phyloP scores from a whole-genome alignment of 2,113 vertebrate species.

The Climacteris rufus region DNA sequence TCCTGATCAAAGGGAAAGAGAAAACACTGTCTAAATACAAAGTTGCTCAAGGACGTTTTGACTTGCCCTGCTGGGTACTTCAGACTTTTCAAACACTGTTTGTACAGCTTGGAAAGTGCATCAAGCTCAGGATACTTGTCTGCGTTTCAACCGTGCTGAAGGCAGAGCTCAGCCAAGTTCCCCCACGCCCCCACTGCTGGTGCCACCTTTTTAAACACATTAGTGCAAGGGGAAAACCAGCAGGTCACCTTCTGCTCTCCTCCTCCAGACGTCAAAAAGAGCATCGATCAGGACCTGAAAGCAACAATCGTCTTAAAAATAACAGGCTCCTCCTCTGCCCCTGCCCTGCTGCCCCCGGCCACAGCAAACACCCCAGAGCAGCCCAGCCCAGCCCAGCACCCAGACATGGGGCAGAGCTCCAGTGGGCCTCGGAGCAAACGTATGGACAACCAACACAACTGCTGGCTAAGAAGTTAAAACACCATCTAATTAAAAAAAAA shows the following conservation, averaged over 20 bases:
- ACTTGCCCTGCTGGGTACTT: slow-evolving; percentile 42
- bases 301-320: background rate
- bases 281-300: background rate
- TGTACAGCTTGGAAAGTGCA: slow-evolving; percentile 30
- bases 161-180: background rate
- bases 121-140: background rate
- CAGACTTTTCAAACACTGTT: slow-evolving; percentile 6
- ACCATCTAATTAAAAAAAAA: background rate
- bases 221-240: slow-evolving; percentile 6
- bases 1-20: slow-evolving; percentile 2
- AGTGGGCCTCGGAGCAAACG: fast-evolving
- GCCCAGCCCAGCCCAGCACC: fast-evolving
- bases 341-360: background rate
- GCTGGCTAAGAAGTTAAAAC: background rate
- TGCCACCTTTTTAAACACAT: slow-evolving; percentile 26
- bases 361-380: background rate
- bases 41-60: slow-evolving; percentile 40
- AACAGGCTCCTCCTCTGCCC: background rate
- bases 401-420: background rate
- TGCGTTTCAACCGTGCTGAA: background rate
- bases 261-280: background rate
- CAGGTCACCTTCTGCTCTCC: slow-evolving; percentile 5
- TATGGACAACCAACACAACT: fast-evolving
- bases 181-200: background rate
- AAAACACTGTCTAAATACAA: slow-evolving; percentile 3